Percentiles rank a stretch among this genome's conserved stretches.
phyloP scores from a whole-genome alignment of 1,140 invertebrate genomes.

The Lethrus apterus region DNA sequence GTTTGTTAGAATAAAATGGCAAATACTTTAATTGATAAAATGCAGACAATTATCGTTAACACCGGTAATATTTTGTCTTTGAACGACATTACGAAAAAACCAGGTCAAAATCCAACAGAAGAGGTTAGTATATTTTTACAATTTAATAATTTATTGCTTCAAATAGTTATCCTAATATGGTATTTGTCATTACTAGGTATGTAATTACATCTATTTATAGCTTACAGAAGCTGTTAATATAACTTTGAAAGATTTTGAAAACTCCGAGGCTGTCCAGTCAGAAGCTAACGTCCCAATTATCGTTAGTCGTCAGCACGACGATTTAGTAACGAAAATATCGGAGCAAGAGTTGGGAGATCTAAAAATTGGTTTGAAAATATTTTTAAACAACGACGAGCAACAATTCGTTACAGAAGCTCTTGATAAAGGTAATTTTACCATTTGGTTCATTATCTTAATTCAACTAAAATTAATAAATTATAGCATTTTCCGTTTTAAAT shows the following conservation, averaged over 20 bases:
- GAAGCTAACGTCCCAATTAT: slow-evolving; percentile 37
- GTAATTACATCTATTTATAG: slow-evolving; percentile 43
- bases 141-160: slow-evolving; percentile 13
- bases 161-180: too few relatives aligned
- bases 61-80: slow-evolving; percentile 81
- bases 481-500: slow-evolving; percentile 58
- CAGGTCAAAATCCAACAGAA: slow-evolving; percentile 71
- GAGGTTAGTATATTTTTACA: slow-evolving; percentile 53
- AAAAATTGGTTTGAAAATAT: slow-evolving; percentile 59
- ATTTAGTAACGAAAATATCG: slow-evolving; percentile 50
- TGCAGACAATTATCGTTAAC: slow-evolving; percentile 48
- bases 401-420: slow-evolving; percentile 47
- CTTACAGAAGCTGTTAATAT: slow-evolving; percentile 64
- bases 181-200: slow-evolving; percentile 20
- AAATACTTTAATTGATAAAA: too few relatives aligned
- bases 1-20: too few relatives aligned
- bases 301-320: slow-evolving; percentile 47
- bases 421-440: slow-evolving; percentile 44
- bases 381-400: slow-evolving; percentile 51
- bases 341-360: slow-evolving; percentile 54
- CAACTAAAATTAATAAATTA: slow-evolving; percentile 34
- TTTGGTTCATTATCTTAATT: background rate
- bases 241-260: slow-evolving; percentile 49
- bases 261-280: slow-evolving; percentile 29
- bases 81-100: slow-evolving; percentile 74